These are phyloP conservation scores for Pemphredon lugubris DNA, from an alignment of 2,888 invertebrate species.

Conservation along the genomic window DNA sequence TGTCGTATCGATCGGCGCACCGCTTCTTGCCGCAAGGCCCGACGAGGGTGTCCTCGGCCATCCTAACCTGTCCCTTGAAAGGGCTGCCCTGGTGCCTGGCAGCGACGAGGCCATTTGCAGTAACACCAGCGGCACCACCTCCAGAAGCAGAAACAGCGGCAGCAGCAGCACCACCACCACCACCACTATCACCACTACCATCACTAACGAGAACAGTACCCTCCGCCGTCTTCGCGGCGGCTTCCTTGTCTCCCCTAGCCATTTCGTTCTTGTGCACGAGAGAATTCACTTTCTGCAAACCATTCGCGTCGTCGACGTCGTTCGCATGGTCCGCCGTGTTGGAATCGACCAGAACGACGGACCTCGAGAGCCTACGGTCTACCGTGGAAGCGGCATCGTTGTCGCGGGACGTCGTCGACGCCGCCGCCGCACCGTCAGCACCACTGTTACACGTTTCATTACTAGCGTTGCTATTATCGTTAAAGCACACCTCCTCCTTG, in stretches of 20 bases:
- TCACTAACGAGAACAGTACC: constrained; percentile 19
- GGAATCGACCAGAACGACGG: too few relatives aligned
- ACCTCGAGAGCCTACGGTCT: too few relatives aligned
- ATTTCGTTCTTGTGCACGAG: constrained; percentile 27
- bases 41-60: constrained; percentile 74
- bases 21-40: constrained; percentile 88
- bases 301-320: constrained; percentile 20
- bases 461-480: constrained; percentile 17
- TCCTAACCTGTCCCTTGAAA: constrained; percentile 76
- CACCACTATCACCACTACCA: constrained; percentile 16
- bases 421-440: constrained; percentile 31
- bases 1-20: constrained; percentile 95
- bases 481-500: constrained; percentile 1
- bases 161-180: constrained; percentile 24
- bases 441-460: constrained; percentile 23
- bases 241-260: constrained; percentile 25
- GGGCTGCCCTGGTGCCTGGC: constrained; percentile 70
- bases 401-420: constrained; percentile 20
- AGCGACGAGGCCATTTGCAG: constrained; percentile 62
- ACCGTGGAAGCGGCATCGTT: constrained; percentile 10
- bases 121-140: constrained; percentile 60
- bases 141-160: constrained; percentile 46
- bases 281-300: constrained; percentile 27
- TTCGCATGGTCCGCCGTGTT: constrained; percentile 5
- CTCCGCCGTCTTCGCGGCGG: constrained; percentile 35